Evolutionary conservation across 2,113 vertebrate genomes (phyloP), one percentile per base, ranked within the genome.

Genomic region (Phyllopteryx taeniolatus): DNA sequence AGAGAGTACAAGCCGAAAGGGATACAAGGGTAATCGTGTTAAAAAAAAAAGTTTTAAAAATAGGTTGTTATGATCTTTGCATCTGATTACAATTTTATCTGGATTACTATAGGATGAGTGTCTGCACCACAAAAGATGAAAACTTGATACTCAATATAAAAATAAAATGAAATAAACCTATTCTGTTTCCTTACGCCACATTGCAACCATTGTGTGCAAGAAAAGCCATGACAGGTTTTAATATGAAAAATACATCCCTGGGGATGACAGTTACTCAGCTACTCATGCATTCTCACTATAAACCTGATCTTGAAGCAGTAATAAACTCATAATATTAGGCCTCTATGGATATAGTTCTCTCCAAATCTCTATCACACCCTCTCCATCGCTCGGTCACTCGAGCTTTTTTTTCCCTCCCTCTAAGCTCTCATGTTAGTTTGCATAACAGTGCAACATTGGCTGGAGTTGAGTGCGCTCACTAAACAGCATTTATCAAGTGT

Each of bases 381-480:
- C 42, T 68, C 68, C 44, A 73, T 70, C 44, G 74, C 63, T 69
- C 69, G 46, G 69, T 78, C 59, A 35, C 65, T 57, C 57, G 75
- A 64, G 71, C 65, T n/a, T 79, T 74, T 77, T 67, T 72, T 72
- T 84, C 67, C 43, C 73, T 77, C 75, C 70, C 77, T 73, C 79
- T 51, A 76, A 75, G 77, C 73, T 80, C 81, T 81, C 54, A 59
- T 83, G 71, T 79, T 85, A 71, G 85, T 90, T 91, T 91, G 83
- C 86, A 81, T 88, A 89, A 87, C 80, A 83, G 80, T 68, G 75
- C 71, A 85, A 81, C 78, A 77, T 20, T 85, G 84, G 83, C 80
- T 76, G 72, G 76, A 84, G 80, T 76, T 79, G 84, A 88, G 85
- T 80, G 80, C 80, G 82, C 86, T 90, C 75, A 71, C 57, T 75